Base-by-base conservation (phyloP, 2,888 invertebrate species). In the Blastobasis adustella region DNA sequence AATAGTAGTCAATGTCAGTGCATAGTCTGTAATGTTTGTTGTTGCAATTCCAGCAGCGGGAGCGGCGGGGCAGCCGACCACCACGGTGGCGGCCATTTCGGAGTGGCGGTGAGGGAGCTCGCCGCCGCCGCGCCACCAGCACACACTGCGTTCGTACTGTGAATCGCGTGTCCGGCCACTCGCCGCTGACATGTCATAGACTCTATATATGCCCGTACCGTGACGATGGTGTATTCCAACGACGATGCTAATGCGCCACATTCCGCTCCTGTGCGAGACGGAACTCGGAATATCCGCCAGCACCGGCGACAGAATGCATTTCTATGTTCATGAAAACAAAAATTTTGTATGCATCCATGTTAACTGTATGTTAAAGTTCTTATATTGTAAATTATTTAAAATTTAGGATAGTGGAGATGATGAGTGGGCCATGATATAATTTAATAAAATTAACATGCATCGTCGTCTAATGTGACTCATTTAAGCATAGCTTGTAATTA, bases 31-130 rank as follows among this genome's bases (percentile, higher is more conserved):
- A 23, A 23, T 3, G 23, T 23, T 23, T 23, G 50, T 48, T 5
- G 49, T 56, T 45, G 57, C 53, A 51, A 49, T 62, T 52, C 44
- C 70, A 72, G 76, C 77, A 61, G 79, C 79, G 50, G 86, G 80
- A 54, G 74, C 76, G 57, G 79, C 80, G 65, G 90, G 90, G 50
- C 89, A 91, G 73, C 90, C 92, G 57, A 90, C 90, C 71, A 90
- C 91, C 67, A 83, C 89, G 64, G 87, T 84, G 82, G 85, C 88
- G 62, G 89, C 87, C 76, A 82, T 83, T 77, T 79, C 87, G 58
- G 90, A 91, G 82, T 90, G 91, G 87, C 91, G 91, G 83, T 88
- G 91, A 83, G 90, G 85, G 77, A 80, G 62, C 78, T 75, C 63
- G 58, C 62, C 61, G 61, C 54, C 58, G 53, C 53, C 61, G 53